A percentile compares a stretch with the other conserved stretches of the same genome.
These are phyloP conservation scores for Zaprionus tsacasi DNA, from an alignment of 1,140 invertebrate species.

Conservation along the genomic window DNA sequence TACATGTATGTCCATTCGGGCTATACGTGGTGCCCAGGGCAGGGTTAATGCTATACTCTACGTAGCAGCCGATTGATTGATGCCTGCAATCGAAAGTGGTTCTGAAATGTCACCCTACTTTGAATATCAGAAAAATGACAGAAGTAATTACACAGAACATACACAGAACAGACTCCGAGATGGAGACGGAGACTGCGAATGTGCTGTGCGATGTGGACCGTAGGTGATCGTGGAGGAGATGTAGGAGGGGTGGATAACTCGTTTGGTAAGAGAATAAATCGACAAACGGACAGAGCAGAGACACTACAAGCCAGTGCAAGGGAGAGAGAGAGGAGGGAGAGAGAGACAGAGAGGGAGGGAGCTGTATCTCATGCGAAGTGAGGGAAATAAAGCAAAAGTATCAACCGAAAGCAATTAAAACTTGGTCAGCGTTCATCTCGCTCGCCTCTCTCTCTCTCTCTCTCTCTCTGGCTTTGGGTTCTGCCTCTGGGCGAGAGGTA, in stretches of 20 bases:
- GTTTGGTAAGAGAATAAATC: slow-evolving; percentile 53
- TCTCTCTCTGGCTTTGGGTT: slow-evolving; percentile 35
- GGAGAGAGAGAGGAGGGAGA: slow-evolving; percentile 19
- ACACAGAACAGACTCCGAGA: background rate
- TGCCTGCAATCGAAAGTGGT: slow-evolving; percentile 3
- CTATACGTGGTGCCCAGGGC: background rate
- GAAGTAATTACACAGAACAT: slow-evolving; percentile 37
- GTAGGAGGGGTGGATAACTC: slow-evolving; percentile 37
- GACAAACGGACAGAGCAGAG: slow-evolving; percentile 24
- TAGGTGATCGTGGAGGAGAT: background rate
- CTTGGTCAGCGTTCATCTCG: slow-evolving; percentile 33
- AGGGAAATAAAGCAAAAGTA: slow-evolving; percentile 27
- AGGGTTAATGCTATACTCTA: slow-evolving; percentile 4
- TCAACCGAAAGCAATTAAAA: slow-evolving; percentile 71
- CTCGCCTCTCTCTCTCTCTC: background rate
- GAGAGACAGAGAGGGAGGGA: background rate
- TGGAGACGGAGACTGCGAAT: slow-evolving; percentile 14
- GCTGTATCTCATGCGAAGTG: background rate
- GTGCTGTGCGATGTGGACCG: background rate
- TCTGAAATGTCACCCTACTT: slow-evolving; percentile 32
- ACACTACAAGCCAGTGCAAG: slow-evolving; percentile 9
- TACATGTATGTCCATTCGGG: background rate
- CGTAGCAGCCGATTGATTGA: slow-evolving; percentile 5
- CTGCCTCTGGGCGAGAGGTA: background rate
- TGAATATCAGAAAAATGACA: slow-evolving; percentile 33